Conservation (phyloP, 2,797 vertebrate genomes). For the Odontamblyopus lacepedii region DNA sequence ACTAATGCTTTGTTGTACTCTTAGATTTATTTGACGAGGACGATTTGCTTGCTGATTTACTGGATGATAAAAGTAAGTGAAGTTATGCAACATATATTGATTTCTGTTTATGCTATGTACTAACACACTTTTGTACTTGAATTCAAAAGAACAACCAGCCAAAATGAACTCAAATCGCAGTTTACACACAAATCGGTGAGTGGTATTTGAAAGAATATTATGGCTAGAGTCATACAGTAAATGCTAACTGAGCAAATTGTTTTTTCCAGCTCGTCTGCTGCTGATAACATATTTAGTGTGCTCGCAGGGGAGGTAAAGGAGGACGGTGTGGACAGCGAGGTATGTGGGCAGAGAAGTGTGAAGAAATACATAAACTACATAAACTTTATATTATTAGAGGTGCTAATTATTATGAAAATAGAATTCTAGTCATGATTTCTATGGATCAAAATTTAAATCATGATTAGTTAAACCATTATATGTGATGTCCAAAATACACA, state of each 20-base stretch:
- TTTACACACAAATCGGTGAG: conserved; percentile 43
- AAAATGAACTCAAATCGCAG: conserved; percentile 18
- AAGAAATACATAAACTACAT: neutral
- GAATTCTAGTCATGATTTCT: too few relatives aligned
- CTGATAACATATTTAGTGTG: conserved; percentile 76
- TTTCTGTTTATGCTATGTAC: neutral
- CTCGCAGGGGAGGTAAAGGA: conserved; percentile 68
- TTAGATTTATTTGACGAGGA: conserved; percentile 51
- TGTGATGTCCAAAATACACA: too few relatives aligned
- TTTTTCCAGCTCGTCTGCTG: conserved; percentile 71
- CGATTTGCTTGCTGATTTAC: conserved; percentile 78
- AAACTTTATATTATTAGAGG: conserved; percentile 1
- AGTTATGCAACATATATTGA: neutral
- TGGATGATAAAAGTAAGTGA: conserved; percentile 70
- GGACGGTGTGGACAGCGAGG: conserved; percentile 66
- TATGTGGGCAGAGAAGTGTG: conserved; percentile 51
- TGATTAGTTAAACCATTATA: too few relatives aligned
- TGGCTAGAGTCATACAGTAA: neutral
- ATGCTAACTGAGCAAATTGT: neutral
- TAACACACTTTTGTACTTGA: neutral
- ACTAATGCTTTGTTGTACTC: conserved; percentile 3
- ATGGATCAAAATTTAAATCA: too few relatives aligned
- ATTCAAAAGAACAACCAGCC: conserved; percentile 33
- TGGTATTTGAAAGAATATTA: neutral
- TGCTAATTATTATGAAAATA: too few relatives aligned